phyloP scores from a whole-genome alignment of 2,888 invertebrate genomes.

The Hyles lineata region DNA sequence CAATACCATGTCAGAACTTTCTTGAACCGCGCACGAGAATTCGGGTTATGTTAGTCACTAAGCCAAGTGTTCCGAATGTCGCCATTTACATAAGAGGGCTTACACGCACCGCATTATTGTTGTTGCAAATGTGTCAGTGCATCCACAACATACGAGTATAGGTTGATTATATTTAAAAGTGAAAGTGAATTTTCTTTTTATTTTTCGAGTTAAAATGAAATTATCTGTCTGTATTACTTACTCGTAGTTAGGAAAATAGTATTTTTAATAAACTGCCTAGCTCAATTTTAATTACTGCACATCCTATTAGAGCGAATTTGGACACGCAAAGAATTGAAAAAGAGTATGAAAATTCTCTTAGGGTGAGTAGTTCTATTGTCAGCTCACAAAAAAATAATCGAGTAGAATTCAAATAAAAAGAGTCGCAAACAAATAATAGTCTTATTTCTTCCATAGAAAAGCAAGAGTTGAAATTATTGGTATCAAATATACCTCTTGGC shows the following conservation, averaged over 20 bases:
- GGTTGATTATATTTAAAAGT: constrained; percentile 32
- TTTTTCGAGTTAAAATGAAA: background rate
- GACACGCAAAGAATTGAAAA: too few relatives aligned
- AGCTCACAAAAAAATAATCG: too few relatives aligned
- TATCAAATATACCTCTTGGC: too few relatives aligned
- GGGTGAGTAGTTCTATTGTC: too few relatives aligned
- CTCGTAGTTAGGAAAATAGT: background rate
- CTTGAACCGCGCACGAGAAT: constrained; percentile 63
- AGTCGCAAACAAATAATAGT: too few relatives aligned
- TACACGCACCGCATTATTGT: constrained; percentile 54
- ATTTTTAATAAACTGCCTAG: too few relatives aligned
- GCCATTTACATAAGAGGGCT: constrained; percentile 66
- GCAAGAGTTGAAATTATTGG: too few relatives aligned
- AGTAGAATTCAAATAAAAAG: too few relatives aligned
- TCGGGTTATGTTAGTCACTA: constrained; percentile 70
- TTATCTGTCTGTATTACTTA: background rate
- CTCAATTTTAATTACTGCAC: too few relatives aligned
- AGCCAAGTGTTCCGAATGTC: constrained; percentile 48
- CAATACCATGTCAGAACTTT: constrained; percentile 66
- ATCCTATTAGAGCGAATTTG: too few relatives aligned
- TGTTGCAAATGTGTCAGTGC: constrained; percentile 50
- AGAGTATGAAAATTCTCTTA: too few relatives aligned
- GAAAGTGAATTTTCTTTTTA: constrained; percentile 37
- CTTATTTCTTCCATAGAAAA: too few relatives aligned
- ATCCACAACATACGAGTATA: constrained; percentile 25